Conservation (phyloP, 2,888 invertebrate species). For the Heliconius ethilla region DNA sequence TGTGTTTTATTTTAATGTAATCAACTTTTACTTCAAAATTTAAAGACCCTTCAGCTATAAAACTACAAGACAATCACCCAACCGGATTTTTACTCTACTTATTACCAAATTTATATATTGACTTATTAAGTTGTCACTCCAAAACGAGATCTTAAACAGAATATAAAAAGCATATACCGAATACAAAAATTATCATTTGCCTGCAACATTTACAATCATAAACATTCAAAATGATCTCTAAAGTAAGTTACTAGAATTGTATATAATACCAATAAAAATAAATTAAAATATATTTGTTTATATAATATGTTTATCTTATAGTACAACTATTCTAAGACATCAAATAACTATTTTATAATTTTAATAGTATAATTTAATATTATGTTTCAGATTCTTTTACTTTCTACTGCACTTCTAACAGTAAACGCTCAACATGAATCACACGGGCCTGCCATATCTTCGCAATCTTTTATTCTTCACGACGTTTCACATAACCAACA, state of each 20-base stretch:
- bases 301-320: no score
- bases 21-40: background rate
- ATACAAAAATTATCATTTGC: constrained; percentile 56
- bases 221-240: constrained; percentile 57
- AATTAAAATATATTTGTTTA: background rate
- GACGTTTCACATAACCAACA: constrained; percentile 39
- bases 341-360: background rate
- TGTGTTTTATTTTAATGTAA: constrained; percentile 49
- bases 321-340: background rate
- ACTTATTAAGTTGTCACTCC: constrained; percentile 19
- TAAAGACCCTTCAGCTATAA: constrained; percentile 7
- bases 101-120: constrained; percentile 11
- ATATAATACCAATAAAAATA: background rate
- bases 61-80: background rate
- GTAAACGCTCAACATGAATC: constrained; percentile 50
- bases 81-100: constrained; percentile 35
- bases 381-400: constrained; percentile 38
- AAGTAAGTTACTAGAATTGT: constrained; percentile 51
- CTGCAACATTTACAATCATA: constrained; percentile 50
- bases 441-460: constrained; percentile 47
- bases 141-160: constrained; percentile 36
- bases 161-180: constrained; percentile 57
- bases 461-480: constrained; percentile 46
- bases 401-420: constrained; percentile 44
- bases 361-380: background rate